Conservation (phyloP, 2,797 vertebrate genomes). For the Diplodus puntazzo region DNA sequence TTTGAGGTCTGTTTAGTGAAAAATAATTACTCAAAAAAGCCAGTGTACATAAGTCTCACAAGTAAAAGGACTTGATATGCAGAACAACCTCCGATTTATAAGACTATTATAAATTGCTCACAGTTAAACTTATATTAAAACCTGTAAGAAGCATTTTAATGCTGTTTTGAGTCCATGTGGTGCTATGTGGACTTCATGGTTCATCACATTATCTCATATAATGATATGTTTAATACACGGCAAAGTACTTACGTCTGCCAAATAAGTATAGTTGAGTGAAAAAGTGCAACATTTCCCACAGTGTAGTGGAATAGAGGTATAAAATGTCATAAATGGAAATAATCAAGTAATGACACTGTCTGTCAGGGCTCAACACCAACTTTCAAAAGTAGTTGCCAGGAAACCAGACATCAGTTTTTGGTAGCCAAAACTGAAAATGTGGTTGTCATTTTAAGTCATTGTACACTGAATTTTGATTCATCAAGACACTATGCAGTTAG, state of each 20-base stretch:
- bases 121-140: not conserved
- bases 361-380: not conserved
- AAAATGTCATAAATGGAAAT: too few relatives aligned
- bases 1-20: not conserved
- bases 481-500: too few relatives aligned
- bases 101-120: not conserved
- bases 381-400: too few relatives aligned
- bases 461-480: too few relatives aligned
- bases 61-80: not conserved
- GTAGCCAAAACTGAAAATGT: too few relatives aligned
- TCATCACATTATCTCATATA: not conserved
- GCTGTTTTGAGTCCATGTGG: too few relatives aligned
- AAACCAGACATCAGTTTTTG: too few relatives aligned
- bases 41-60: not conserved
- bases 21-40: not conserved
- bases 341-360: not conserved
- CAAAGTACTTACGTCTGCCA: not conserved
- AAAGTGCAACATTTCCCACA: not conserved
- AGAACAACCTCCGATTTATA: not conserved
- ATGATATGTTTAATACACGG: not conserved
- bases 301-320: not conserved
- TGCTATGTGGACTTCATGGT: not conserved
- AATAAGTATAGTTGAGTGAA: not conserved
- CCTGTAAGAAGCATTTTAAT: slow-evolving; percentile 5
- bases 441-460: too few relatives aligned